Percentiles rank a stretch among this genome's conserved stretches.
phyloP scores from a whole-genome alignment of 1,140 invertebrate species.

The Lepidostoma basale region DNA sequence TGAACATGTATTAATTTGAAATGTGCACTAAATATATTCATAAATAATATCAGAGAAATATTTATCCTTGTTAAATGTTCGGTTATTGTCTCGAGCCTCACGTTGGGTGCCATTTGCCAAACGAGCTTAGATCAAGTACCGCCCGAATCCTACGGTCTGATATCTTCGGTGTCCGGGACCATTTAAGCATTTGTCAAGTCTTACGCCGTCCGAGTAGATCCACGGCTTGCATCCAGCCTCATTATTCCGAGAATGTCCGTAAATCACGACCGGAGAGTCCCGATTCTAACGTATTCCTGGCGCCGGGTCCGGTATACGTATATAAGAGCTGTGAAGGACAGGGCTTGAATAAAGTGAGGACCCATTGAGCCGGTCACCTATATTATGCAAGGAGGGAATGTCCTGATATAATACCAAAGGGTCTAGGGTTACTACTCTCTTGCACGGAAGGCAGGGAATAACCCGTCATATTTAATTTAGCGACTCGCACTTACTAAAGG shows the following conservation, averaged over 20 bases:
- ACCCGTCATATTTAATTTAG: too few species aligned
- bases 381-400: constrained; percentile 3
- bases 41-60: not conserved
- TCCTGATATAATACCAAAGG: not conserved
- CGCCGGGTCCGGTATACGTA: not conserved
- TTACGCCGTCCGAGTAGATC: not conserved
- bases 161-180: not conserved
- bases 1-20: not conserved
- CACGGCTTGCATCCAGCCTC: not conserved
- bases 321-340: constrained; percentile 19
- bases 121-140: not conserved
- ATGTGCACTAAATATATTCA: not conserved
- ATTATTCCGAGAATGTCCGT: constrained; percentile 15
- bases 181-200: constrained; percentile 20
- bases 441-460: not conserved
- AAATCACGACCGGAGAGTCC: constrained; percentile 5
- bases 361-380: not conserved
- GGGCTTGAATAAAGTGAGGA: constrained; percentile 19
- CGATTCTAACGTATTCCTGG: constrained; percentile 10
- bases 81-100: too few species aligned
- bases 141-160: not conserved
- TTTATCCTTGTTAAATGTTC: too few species aligned
- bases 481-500: too few species aligned
- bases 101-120: not conserved
- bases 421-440: too few species aligned